phyloP scores from a whole-genome alignment of 1,140 invertebrate species.

The Aphaenogaster ashmeadi region DNA sequence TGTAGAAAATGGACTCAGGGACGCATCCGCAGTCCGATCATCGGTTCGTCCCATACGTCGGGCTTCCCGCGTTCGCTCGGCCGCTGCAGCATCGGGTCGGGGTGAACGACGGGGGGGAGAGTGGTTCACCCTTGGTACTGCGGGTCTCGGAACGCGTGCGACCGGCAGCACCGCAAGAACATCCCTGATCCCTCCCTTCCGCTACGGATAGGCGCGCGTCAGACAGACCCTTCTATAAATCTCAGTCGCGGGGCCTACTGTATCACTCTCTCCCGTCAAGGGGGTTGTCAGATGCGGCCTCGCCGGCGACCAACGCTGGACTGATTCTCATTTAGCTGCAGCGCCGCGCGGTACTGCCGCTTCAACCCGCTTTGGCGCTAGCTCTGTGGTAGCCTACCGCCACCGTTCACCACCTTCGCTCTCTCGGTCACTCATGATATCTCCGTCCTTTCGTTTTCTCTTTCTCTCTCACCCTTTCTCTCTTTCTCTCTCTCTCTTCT shows the following conservation, averaged over 20 bases:
- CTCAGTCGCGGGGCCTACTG: constrained; percentile 37
- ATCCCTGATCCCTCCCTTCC: neutral
- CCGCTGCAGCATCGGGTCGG: constrained; percentile 51
- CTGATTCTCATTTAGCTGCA: constrained; percentile 86
- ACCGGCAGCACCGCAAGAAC: constrained; percentile 59
- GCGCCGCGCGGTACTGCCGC: constrained; percentile 77
- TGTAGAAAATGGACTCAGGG: constrained; percentile 44
- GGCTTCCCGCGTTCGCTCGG: constrained; percentile 48
- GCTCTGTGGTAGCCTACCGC: constrained; percentile 72
- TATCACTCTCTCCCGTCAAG: constrained; percentile 51
- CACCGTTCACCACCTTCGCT: constrained; percentile 60
- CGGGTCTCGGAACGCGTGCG: constrained; percentile 62
- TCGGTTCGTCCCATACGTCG: constrained; percentile 34
- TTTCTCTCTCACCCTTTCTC: neutral
- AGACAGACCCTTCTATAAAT: constrained; percentile 18
- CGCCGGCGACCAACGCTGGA: constrained; percentile 85
- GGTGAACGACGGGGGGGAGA: constrained; percentile 4
- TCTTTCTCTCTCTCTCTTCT: neutral
- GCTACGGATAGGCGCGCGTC: constrained; percentile 7
- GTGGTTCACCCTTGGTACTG: constrained; percentile 33
- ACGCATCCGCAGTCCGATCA: constrained; percentile 46
- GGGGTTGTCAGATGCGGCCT: constrained; percentile 78
- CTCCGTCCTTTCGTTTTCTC: constrained; percentile 20
- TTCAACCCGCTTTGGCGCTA: constrained; percentile 75
- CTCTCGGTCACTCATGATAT: constrained; percentile 19